phyloP scores from a whole-genome alignment of 2,888 invertebrate species.

The Tetanocera ferruginea region DNA sequence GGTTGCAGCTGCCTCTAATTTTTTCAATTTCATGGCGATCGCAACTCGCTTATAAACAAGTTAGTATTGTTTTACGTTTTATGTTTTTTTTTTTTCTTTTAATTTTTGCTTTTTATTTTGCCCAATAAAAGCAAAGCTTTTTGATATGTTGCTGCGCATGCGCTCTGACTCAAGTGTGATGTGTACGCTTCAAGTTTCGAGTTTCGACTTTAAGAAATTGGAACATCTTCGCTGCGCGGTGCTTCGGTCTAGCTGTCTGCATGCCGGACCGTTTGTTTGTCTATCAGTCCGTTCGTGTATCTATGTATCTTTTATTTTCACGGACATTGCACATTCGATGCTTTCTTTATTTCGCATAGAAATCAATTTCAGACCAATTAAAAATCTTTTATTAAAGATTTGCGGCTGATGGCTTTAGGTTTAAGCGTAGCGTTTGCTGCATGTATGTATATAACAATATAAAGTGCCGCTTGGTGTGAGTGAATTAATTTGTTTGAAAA shows the following conservation, averaged over 20 bases:
- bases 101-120: not conserved
- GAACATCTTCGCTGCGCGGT: constrained; percentile 22
- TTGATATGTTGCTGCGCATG: constrained; percentile 5
- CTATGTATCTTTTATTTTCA: constrained; percentile 21
- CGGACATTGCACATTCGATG: constrained; percentile 34
- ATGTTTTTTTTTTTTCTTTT: constrained; percentile 35
- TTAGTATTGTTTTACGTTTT: constrained; percentile 29
- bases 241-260: constrained; percentile 1
- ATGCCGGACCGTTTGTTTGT: not conserved
- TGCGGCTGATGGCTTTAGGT: not conserved
- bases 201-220: constrained; percentile 21
- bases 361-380: constrained; percentile 62
- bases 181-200: not conserved
- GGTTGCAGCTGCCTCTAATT: constrained; percentile 5
- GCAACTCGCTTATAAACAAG: constrained; percentile 11
- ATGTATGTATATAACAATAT: not conserved
- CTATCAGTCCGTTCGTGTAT: not conserved
- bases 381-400: constrained; percentile 44
- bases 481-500: not conserved
- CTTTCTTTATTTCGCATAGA: constrained; percentile 44
- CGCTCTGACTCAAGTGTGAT: not conserved
- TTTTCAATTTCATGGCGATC: not conserved
- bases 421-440: not conserved
- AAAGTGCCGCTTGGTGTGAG: too few species aligned
- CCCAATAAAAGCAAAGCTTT: not conserved